Evolutionary conservation across 2,113 vertebrate species (phyloP).

Genomic region (Girardinichthys multiradiatus): DNA sequence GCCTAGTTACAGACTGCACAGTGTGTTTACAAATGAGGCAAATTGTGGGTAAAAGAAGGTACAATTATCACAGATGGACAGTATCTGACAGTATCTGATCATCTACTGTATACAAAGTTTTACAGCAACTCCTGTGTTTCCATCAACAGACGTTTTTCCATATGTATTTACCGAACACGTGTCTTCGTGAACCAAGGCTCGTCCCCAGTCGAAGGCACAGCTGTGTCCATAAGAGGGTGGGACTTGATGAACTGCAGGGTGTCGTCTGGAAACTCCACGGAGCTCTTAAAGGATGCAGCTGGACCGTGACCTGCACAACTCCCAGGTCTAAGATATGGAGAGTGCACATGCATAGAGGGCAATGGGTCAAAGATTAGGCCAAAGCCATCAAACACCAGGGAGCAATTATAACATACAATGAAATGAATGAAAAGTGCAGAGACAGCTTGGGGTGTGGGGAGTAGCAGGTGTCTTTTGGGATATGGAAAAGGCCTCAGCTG

Average conservation of each 20-base stretch:
- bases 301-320: conserved; percentile 92
- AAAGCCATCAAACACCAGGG: conserved; percentile 48
- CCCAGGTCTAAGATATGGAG: conserved; percentile 86
- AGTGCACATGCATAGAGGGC: conserved; percentile 45
- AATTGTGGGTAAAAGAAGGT: too few relatives aligned
- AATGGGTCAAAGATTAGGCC: conserved; percentile 74
- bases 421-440: conserved; percentile 49
- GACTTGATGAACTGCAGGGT: conserved; percentile 97
- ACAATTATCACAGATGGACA: too few relatives aligned
- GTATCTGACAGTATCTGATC: too few relatives aligned
- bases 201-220: conserved; percentile 89
- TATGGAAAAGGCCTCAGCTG: conserved; percentile 70
- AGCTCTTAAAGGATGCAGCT: conserved; percentile 91
- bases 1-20: not conserved
- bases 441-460: conserved; percentile 3
- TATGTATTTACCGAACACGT: conserved; percentile 87
- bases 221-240: conserved; percentile 95
- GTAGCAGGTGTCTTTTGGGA: conserved; percentile 67
- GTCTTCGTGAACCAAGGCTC: conserved; percentile 99
- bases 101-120: too few relatives aligned
- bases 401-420: conserved; percentile 45
- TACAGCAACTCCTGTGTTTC: not conserved
- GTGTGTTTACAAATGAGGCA: too few relatives aligned
- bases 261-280: conserved; percentile 96
- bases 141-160: not conserved